These are phyloP conservation scores for Manacus vitellinus DNA, from an alignment of 2,113 vertebrate genomes.

Conservation along the genomic window DNA sequence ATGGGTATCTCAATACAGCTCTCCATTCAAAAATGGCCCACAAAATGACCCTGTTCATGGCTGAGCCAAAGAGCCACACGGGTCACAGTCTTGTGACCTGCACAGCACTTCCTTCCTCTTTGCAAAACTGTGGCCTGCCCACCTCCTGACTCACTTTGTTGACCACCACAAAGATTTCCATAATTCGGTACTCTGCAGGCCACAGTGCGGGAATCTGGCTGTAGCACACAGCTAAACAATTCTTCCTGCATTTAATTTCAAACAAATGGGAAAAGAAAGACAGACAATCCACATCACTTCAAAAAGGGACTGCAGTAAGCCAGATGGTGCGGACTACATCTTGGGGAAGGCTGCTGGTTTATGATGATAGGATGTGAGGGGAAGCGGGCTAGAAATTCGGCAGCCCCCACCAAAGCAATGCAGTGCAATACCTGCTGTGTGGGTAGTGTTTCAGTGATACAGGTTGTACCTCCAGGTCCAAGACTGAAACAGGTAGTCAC, in stretches of 20 bases:
- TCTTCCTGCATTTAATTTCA: constrained; percentile 23
- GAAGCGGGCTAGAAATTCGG: not conserved
- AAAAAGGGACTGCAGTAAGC: constrained; percentile 8
- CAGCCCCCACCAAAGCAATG: not conserved
- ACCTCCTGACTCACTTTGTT: not conserved
- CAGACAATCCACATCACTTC: constrained; percentile 14
- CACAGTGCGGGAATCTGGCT: not conserved
- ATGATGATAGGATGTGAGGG: not conserved
- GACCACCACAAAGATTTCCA: not conserved
- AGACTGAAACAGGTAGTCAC: not conserved
- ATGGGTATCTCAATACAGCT: not conserved
- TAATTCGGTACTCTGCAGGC: not conserved
- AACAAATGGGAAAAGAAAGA: constrained; percentile 6
- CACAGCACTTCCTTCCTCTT: not conserved
- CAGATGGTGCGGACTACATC: not conserved
- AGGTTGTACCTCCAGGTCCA: not conserved
- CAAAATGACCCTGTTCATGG: not conserved
- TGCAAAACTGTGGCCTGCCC: not conserved
- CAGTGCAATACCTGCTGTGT: not conserved
- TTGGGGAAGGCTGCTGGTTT: not conserved
- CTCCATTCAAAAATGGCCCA: not conserved
- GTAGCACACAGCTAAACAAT: not conserved
- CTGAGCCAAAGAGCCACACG: not conserved
- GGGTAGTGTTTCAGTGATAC: not conserved
- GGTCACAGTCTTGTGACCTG: not conserved